Evolutionary conservation across 2,888 invertebrate species (phyloP).

Genomic region (Leptura quadrifasciata): DNA sequence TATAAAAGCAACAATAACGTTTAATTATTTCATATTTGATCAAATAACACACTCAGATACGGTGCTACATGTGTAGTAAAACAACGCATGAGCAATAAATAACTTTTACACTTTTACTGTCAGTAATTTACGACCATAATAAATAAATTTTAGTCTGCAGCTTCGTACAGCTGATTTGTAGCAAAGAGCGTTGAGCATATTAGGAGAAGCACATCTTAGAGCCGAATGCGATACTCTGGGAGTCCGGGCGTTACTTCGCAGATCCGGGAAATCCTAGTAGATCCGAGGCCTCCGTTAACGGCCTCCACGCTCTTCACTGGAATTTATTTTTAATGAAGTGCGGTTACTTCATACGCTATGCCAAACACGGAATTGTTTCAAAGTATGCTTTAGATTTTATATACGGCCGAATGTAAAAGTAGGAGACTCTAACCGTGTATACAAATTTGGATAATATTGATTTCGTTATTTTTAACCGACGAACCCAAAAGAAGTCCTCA

Average conservation of each 20-base stretch:
- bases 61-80: constrained; percentile 18
- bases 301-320: constrained; percentile 68
- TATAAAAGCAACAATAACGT: constrained; percentile 9
- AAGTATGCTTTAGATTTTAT: constrained; percentile 30
- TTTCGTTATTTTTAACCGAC: too few relatives aligned
- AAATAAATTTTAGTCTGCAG: constrained; percentile 45
- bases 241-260: constrained; percentile 54
- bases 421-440: not conserved
- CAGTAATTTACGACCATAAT: constrained; percentile 34
- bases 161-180: constrained; percentile 47
- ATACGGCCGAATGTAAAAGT: constrained; percentile 2
- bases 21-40: constrained; percentile 26
- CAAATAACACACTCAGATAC: constrained; percentile 17
- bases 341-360: constrained; percentile 57
- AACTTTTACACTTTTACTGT: constrained; percentile 41
- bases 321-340: constrained; percentile 77
- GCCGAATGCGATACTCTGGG: constrained; percentile 43
- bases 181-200: constrained; percentile 44
- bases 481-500: too few relatives aligned
- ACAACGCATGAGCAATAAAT: constrained; percentile 38
- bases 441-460: too few relatives aligned
- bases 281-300: constrained; percentile 73
- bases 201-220: constrained; percentile 45
- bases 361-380: constrained; percentile 39
- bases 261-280: constrained; percentile 74